These are phyloP conservation scores for Neopipo cinnamomea DNA, from an alignment of 2,113 vertebrate species.

Conservation along the genomic window DNA sequence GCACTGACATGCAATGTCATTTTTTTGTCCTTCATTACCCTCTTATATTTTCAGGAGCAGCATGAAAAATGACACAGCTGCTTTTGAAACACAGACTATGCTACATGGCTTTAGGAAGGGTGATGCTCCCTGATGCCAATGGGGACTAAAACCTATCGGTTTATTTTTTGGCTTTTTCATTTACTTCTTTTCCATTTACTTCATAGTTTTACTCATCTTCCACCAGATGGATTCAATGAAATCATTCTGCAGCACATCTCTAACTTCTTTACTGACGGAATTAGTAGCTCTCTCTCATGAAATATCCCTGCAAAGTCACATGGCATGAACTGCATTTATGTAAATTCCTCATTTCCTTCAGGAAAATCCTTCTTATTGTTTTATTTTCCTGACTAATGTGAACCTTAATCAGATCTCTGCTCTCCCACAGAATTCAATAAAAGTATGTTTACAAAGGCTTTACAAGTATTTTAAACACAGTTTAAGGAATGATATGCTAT, in stretches of 20 bases:
- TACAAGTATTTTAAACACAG: constrained; percentile 7
- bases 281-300: not conserved
- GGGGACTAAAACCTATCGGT: not conserved
- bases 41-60: not conserved
- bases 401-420: not conserved
- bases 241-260: not conserved
- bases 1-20: not conserved
- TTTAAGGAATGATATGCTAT: not conserved
- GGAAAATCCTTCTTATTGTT: constrained; percentile 10
- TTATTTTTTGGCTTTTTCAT: not conserved
- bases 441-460: constrained; percentile 20
- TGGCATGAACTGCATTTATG: not conserved
- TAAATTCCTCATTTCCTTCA: constrained; percentile 35
- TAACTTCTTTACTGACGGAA: not conserved
- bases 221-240: constrained; percentile 22
- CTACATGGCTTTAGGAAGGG: not conserved
- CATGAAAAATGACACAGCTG: not conserved
- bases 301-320: not conserved
- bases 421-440: not conserved
- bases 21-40: not conserved
- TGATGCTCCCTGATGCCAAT: not conserved
- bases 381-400: constrained; percentile 13
- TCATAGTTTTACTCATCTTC: not conserved
- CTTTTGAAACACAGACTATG: not conserved
- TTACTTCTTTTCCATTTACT: not conserved